phyloP scores from a whole-genome alignment of 2,888 invertebrate species.

The Troglohyphantes excavatus region DNA sequence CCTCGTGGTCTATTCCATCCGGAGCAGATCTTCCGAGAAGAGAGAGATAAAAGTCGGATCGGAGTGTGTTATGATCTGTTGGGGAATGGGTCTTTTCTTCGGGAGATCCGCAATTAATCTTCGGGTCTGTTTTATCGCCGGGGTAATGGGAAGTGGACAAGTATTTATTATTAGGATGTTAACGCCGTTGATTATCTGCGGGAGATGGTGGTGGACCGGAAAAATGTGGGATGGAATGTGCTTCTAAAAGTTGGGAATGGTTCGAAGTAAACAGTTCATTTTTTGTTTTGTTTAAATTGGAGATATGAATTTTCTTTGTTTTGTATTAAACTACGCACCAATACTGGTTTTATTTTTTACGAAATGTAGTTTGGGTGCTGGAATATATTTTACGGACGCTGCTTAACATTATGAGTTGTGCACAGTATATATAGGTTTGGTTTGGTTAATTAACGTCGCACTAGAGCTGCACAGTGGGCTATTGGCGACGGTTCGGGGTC shows the following conservation, averaged over 20 bases:
- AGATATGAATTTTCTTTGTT: too few species aligned
- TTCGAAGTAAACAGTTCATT: background rate
- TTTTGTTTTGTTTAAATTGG: background rate
- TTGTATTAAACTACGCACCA: too few species aligned
- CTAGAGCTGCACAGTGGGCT: too few species aligned
- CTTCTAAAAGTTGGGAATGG: background rate
- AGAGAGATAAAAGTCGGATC: conserved; percentile 10
- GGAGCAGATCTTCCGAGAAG: background rate
- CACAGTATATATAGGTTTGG: too few species aligned
- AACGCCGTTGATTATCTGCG: conserved; percentile 38
- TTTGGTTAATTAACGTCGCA: too few species aligned
- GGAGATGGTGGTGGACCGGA: background rate
- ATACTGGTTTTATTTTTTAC: too few species aligned
- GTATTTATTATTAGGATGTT: conserved; percentile 75
- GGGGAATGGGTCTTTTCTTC: background rate
- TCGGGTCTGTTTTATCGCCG: conserved; percentile 48
- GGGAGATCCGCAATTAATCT: conserved; percentile 41
- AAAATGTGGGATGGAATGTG: background rate
- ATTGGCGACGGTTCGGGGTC: too few species aligned
- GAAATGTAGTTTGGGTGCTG: too few species aligned
- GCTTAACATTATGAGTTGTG: too few species aligned
- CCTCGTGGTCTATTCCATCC: background rate
- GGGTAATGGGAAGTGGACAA: conserved; percentile 51
- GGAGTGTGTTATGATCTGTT: conserved; percentile 25
- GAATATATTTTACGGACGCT: too few species aligned